A percentile compares a stretch with the other conserved stretches of the same genome.
These are phyloP conservation scores for Uloborus diversus DNA, from an alignment of 1,140 invertebrate species.

Conservation along the genomic window DNA sequence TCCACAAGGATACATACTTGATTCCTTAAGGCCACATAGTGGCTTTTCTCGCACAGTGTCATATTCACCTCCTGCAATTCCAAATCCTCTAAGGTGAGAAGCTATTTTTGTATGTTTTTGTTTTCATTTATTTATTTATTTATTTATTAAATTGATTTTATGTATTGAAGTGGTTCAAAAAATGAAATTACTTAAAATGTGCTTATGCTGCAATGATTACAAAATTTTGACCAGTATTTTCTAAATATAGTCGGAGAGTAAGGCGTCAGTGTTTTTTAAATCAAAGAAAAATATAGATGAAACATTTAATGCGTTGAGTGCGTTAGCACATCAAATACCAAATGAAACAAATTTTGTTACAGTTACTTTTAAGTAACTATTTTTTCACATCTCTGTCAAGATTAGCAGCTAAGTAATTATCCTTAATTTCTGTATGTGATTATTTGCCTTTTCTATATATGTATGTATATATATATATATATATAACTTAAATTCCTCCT, in stretches of 20 bases:
- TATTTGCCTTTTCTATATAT: not conserved
- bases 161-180: not conserved
- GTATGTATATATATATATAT: not conserved
- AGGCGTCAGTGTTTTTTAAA: not conserved
- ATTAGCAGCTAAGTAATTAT: not conserved
- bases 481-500: not conserved
- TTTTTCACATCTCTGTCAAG: not conserved
- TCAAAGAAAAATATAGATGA: too few species aligned
- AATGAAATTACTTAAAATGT: not conserved
- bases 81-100: slow-evolving; percentile 44
- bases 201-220: not conserved
- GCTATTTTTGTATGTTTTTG: not conserved
- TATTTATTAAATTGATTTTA: not conserved
- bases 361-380: too few species aligned
- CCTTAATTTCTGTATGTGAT: not conserved
- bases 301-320: too few species aligned
- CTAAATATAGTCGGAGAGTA: not conserved
- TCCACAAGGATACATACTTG: slow-evolving; percentile 31
- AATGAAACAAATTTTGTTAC: too few species aligned
- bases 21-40: slow-evolving; percentile 42
- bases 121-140: not conserved
- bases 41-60: slow-evolving; percentile 26
- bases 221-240: not conserved
- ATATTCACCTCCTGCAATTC: slow-evolving; percentile 36
- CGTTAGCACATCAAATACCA: too few species aligned